A percentile compares a stretch with the other conserved stretches of the same genome.
These are phyloP conservation scores for Urosaurus nigricauda DNA, from an alignment of 2,797 vertebrate genomes.

Conservation along the genomic window DNA sequence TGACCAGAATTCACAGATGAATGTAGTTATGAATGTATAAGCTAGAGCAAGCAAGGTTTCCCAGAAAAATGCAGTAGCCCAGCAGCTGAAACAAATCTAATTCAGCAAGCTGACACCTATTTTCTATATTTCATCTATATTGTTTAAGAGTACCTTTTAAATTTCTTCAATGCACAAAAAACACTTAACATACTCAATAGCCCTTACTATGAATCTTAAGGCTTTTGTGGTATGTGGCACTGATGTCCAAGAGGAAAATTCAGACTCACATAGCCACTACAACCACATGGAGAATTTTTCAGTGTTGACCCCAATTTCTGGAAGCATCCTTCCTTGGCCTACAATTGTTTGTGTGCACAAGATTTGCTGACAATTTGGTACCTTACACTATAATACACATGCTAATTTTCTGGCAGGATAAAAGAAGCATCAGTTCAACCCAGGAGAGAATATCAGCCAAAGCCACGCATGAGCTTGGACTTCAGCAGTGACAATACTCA, in stretches of 20 bases:
- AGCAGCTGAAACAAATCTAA: not conserved
- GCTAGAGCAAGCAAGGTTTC: not conserved
- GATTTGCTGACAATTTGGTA: constrained; percentile 9
- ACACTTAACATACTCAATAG: not conserved
- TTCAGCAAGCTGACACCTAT: too few relatives aligned
- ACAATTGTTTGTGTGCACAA: not conserved
- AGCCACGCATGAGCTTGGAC: constrained; percentile 93
- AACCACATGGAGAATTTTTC: too few relatives aligned
- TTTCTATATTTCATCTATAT: not conserved
- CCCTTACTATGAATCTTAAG: not conserved
- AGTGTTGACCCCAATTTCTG: too few relatives aligned
- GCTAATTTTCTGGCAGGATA: constrained; percentile 83
- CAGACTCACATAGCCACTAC: not conserved
- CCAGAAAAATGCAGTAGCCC: not conserved
- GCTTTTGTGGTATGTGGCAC: too few relatives aligned
- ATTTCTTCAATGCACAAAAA: not conserved
- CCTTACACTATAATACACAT: constrained; percentile 9
- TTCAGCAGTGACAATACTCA: constrained; percentile 86
- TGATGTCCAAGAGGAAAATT: not conserved
- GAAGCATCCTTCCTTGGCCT: too few relatives aligned
- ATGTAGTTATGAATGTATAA: too few relatives aligned
- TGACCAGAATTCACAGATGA: too few relatives aligned
- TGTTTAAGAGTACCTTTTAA: not conserved
- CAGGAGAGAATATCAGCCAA: constrained; percentile 90
- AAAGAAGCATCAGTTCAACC: constrained; percentile 89